Percentiles rank a stretch among this genome's conserved stretches.
Evolutionary conservation across 2,113 vertebrate species (phyloP).

Genomic region (Heterochromis multidens): DNA sequence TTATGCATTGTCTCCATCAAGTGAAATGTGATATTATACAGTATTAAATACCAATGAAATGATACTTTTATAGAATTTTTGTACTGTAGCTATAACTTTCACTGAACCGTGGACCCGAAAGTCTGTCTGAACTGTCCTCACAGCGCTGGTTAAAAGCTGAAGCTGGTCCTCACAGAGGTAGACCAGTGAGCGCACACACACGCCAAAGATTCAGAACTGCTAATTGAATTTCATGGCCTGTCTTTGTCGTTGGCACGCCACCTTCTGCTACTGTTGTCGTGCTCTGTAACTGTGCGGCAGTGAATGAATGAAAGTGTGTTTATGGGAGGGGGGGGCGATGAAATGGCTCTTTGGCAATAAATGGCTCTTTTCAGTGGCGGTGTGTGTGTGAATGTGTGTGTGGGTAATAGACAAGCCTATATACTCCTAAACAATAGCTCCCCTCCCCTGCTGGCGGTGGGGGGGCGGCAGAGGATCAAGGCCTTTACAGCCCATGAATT

Average conservation of each 20-base stretch:
- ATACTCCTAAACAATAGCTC: conserved; percentile 47
- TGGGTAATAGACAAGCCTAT: conserved; percentile 59
- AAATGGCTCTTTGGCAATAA: conserved; percentile 51
- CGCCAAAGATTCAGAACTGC: neutral
- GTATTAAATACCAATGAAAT: neutral
- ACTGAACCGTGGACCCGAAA: no score
- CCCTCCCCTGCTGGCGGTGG: conserved; percentile 16
- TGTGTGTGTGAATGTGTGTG: neutral
- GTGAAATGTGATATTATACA: neutral
- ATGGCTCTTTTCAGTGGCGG: conserved; percentile 47
- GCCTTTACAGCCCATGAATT: conserved; percentile 62
- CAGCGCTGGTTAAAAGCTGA: neutral
- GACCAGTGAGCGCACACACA: neutral
- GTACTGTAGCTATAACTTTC: no score
- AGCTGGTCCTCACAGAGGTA: neutral
- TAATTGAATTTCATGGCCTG: conserved; percentile 61
- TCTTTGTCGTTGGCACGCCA: conserved; percentile 43
- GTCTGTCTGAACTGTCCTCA: neutral
- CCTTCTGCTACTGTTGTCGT: conserved; percentile 58
- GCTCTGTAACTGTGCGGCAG: neutral
- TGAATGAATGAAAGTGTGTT: conserved; percentile 34
- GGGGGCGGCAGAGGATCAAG: conserved; percentile 40
- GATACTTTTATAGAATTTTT: neutral
- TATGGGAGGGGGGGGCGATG: neutral
- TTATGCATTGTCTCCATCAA: neutral